A percentile compares a stretch with the other conserved stretches of the same genome.
These are phyloP conservation scores for Pyxicephalus adspersus DNA, from an alignment of 2,113 vertebrate genomes.

Conservation along the genomic window DNA sequence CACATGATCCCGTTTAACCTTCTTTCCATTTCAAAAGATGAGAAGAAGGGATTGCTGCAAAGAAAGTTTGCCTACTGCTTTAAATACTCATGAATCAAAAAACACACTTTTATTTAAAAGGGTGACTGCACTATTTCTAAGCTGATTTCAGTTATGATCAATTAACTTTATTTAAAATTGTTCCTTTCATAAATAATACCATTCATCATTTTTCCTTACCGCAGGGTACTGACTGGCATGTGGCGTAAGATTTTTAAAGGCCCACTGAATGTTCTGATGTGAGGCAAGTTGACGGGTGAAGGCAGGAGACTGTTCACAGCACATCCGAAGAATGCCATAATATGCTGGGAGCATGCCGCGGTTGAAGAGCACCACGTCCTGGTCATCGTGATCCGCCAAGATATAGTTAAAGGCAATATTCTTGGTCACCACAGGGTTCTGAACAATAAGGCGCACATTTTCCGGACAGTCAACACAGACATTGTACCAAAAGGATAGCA, in stretches of 20 bases:
- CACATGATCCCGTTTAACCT: no score
- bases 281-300: slow-evolving; percentile 96
- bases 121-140: no score
- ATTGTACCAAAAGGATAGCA: slow-evolving; percentile 98
- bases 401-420: slow-evolving; percentile 99
- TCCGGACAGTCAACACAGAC: slow-evolving; percentile 96
- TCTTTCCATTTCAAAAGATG: no score
- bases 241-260: slow-evolving; percentile 98
- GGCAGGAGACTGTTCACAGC: slow-evolving; percentile 93
- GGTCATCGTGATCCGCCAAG: slow-evolving; percentile 97
- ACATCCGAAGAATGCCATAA: slow-evolving; percentile 97
- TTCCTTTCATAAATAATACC: neutral
- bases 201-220: slow-evolving; percentile 69
- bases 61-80: no score
- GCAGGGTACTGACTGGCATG: slow-evolving; percentile 98
- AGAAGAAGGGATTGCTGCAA: no score
- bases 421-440: slow-evolving; percentile 97
- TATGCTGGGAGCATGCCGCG: slow-evolving; percentile 98
- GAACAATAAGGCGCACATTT: slow-evolving; percentile 96
- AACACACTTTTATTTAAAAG: no score
- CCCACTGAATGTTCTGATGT: slow-evolving; percentile 99
- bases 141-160: no score
- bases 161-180: no score
- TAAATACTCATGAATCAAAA: no score
- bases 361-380: slow-evolving; percentile 99